phyloP scores from a whole-genome alignment of 2,797 vertebrate genomes.

The Orestias chungarensis region DNA sequence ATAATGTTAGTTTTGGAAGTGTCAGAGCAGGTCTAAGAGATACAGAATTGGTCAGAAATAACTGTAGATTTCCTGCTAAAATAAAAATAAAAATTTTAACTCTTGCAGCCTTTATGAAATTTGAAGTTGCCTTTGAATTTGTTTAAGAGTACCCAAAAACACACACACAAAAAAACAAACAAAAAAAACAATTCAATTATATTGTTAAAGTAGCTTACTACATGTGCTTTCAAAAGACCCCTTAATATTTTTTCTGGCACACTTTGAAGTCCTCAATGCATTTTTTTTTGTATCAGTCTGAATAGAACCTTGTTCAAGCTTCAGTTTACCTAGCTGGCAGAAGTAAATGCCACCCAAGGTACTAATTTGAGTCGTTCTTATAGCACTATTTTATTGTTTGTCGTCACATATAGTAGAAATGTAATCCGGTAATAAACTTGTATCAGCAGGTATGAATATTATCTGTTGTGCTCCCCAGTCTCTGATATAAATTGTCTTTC shows the following conservation, averaged over 20 bases:
- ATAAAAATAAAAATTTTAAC: too few species aligned
- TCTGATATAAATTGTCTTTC: conserved; percentile 29
- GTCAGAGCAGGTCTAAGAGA: neutral
- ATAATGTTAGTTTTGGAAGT: neutral
- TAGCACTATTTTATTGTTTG: conserved; percentile 27
- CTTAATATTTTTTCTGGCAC: neutral
- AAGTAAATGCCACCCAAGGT: conserved; percentile 1
- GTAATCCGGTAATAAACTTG: conserved; percentile 36
- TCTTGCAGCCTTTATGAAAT: too few species aligned
- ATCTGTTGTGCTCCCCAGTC: conserved; percentile 25
- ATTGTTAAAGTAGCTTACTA: neutral
- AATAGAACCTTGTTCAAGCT: neutral
- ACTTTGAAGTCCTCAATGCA: neutral
- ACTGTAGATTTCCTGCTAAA: neutral
- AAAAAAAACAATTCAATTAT: too few species aligned
- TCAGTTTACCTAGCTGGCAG: neutral
- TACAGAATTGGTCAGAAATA: neutral
- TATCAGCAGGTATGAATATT: conserved; percentile 41
- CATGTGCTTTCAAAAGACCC: neutral
- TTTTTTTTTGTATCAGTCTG: neutral
- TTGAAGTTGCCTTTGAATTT: too few species aligned
- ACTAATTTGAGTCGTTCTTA: conserved; percentile 11
- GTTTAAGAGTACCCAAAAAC: too few species aligned
- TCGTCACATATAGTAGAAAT: conserved; percentile 20
- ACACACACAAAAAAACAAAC: too few species aligned